A percentile compares a stretch with the other conserved stretches of the same genome.
These are phyloP conservation scores for Limnephilus rhombicus DNA, from an alignment of 2,888 invertebrate genomes.

Conservation along the genomic window DNA sequence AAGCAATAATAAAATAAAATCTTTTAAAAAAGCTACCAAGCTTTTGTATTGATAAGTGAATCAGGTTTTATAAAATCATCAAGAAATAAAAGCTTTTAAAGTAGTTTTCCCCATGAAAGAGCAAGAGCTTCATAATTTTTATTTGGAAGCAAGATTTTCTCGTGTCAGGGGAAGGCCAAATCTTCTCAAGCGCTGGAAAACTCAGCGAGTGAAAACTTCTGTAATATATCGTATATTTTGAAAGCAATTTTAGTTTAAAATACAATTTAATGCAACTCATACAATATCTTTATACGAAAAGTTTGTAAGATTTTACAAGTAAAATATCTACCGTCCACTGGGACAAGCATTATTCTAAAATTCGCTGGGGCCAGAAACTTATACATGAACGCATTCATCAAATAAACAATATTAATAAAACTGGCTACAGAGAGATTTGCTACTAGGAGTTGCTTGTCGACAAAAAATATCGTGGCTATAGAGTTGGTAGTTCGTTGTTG, in stretches of 20 bases:
- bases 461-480: no score
- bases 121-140: constrained; percentile 14
- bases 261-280: constrained; percentile 38
- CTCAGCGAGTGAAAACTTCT: constrained; percentile 26
- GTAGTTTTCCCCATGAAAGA: neutral
- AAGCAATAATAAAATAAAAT: neutral
- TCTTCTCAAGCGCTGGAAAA: constrained; percentile 21
- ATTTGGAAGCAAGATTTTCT: constrained; percentile 18
- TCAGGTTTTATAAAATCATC: neutral
- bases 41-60: neutral
- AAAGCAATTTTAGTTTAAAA: constrained; percentile 49
- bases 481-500: no score
- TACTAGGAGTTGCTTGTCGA: neutral
- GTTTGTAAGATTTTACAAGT: constrained; percentile 24
- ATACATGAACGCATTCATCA: neutral
- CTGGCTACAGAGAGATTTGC: neutral
- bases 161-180: constrained; percentile 23
- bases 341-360: neutral
- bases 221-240: constrained; percentile 41
- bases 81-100: neutral
- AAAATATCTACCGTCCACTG: neutral
- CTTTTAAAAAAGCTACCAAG: neutral
- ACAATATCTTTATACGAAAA: constrained; percentile 37
- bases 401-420: neutral
- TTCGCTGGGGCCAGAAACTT: neutral